These are phyloP conservation scores for Larimichthys crocea DNA, from an alignment of 2,113 vertebrate species.

Conservation along the genomic window DNA sequence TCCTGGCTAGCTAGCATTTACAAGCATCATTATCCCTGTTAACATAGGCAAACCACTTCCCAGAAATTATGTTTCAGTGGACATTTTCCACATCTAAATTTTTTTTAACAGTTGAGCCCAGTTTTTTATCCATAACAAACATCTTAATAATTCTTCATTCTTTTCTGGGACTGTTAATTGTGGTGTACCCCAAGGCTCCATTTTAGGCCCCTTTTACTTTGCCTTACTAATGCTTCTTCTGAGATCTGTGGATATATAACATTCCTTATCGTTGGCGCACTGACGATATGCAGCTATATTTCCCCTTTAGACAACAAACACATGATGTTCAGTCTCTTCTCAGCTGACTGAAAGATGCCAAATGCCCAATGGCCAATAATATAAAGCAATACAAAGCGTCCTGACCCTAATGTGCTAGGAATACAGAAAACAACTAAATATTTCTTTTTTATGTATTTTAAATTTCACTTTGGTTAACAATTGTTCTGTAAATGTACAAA, in stretches of 20 bases:
- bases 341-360: neutral
- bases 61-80: neutral
- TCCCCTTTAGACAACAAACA: neutral
- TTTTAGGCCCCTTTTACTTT: neutral
- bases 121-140: neutral
- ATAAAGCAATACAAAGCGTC: neutral
- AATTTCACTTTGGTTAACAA: neutral
- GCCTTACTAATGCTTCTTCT: neutral
- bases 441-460: neutral
- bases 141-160: neutral
- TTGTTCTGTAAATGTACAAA: neutral
- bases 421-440: neutral
- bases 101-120: neutral
- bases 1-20: neutral
- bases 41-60: neutral
- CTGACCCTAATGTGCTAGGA: neutral
- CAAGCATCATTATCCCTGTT: constrained; percentile 6
- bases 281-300: neutral
- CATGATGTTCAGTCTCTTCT: neutral
- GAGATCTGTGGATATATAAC: neutral
- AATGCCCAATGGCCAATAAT: neutral
- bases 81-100: neutral
- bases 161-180: neutral
- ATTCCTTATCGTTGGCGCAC: neutral
- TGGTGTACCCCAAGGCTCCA: neutral